These are phyloP conservation scores for Mechanitis messenoides DNA, from an alignment of 2,888 invertebrate genomes.

Conservation along the genomic window DNA sequence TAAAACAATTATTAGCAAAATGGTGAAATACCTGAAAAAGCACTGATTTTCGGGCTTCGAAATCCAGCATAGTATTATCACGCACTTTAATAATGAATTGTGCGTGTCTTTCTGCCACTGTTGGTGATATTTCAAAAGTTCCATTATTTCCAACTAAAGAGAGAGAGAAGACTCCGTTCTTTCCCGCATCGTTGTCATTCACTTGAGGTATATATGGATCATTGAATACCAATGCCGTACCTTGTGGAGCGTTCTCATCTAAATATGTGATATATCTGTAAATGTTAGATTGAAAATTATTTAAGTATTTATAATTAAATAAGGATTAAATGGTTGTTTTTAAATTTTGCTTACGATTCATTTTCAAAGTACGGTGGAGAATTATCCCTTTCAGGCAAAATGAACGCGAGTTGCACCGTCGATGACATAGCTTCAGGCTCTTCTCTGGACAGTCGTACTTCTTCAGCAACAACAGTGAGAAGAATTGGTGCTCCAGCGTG, in stretches of 20 bases:
- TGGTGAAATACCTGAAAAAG: slow-evolving; percentile 79
- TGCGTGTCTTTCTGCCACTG: slow-evolving; percentile 85
- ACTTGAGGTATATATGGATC: slow-evolving; percentile 84
- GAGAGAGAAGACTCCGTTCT: slow-evolving; percentile 88
- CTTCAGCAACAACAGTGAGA: slow-evolving; percentile 90
- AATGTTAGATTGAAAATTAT: slow-evolving; percentile 27
- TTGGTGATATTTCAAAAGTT: slow-evolving; percentile 91
- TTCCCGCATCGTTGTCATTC: slow-evolving; percentile 87
- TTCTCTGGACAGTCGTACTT: slow-evolving; percentile 83
- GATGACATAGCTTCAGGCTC: slow-evolving; percentile 88
- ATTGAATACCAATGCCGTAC: slow-evolving; percentile 83
- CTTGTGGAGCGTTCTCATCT: slow-evolving; percentile 88
- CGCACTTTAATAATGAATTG: slow-evolving; percentile 90
- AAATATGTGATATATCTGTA: slow-evolving; percentile 84
- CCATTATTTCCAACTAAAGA: slow-evolving; percentile 87
- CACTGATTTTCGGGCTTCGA: slow-evolving; percentile 85
- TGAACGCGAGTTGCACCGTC: slow-evolving; percentile 88
- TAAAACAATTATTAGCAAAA: background rate
- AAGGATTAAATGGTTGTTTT: slow-evolving; percentile 2
- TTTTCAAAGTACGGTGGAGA: slow-evolving; percentile 88
- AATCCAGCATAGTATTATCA: slow-evolving; percentile 89
- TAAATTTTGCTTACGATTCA: slow-evolving; percentile 78
- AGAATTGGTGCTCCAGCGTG: slow-evolving; percentile 90
- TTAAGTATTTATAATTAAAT: background rate
- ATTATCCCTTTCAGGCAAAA: slow-evolving; percentile 85